Conservation (phyloP, 1,140 invertebrate genomes). For the Zaprionus taronus region DNA sequence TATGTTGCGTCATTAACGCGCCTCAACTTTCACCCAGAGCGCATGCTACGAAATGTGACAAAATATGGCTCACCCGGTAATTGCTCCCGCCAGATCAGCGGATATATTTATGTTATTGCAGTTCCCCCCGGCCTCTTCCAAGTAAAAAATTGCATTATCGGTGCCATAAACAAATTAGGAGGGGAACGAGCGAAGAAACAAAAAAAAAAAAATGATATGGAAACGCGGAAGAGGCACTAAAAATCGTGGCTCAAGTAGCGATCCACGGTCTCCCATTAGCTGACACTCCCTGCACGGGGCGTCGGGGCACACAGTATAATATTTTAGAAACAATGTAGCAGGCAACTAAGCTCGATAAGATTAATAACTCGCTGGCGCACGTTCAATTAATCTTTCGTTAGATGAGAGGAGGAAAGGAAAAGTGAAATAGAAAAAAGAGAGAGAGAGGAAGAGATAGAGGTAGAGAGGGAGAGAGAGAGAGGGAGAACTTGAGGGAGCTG, state of each 20-base stretch:
- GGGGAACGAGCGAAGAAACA: slow-evolving; percentile 33
- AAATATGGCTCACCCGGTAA: slow-evolving; percentile 78
- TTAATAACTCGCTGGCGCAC: slow-evolving; percentile 79
- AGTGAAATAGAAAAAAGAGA: not conserved
- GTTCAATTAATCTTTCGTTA: slow-evolving; percentile 82
- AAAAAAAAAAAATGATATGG: slow-evolving; percentile 4
- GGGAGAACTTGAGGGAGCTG: not conserved
- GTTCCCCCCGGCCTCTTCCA: slow-evolving; percentile 17
- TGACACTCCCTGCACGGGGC: slow-evolving; percentile 55
- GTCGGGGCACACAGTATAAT: slow-evolving; percentile 58
- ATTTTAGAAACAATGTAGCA: slow-evolving; percentile 76
- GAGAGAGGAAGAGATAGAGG: not conserved
- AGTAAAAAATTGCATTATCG: slow-evolving; percentile 81
- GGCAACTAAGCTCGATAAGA: slow-evolving; percentile 73
- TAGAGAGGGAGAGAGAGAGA: not conserved
- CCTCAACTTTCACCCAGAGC: slow-evolving; percentile 74
- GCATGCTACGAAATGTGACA: slow-evolving; percentile 62
- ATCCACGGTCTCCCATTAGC: slow-evolving; percentile 58
- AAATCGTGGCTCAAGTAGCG: slow-evolving; percentile 74
- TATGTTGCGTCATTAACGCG: slow-evolving; percentile 68
- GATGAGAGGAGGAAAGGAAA: slow-evolving; percentile 10
- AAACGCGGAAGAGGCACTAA: slow-evolving; percentile 34
- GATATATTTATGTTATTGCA: slow-evolving; percentile 81
- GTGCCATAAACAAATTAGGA: slow-evolving; percentile 78
- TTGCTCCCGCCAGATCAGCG: slow-evolving; percentile 77